Conservation (phyloP, 2,888 invertebrate species). For the Odiellus spinosus region DNA sequence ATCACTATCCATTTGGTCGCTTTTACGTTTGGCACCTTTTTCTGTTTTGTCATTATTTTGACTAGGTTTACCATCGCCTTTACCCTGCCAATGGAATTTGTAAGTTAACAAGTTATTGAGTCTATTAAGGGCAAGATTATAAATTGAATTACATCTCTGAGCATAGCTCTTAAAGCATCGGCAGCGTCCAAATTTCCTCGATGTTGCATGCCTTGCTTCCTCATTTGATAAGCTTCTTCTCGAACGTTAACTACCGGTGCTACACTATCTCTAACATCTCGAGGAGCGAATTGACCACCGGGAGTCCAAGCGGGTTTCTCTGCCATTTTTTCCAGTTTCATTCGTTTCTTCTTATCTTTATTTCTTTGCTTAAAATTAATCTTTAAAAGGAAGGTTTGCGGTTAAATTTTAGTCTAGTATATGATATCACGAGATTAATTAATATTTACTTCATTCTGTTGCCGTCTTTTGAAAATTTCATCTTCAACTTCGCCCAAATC, state of each 20-base stretch:
- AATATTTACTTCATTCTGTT: conserved; percentile 50
- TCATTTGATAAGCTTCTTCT: conserved; percentile 55
- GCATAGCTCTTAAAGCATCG: conserved; percentile 31
- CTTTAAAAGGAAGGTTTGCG: conserved; percentile 18
- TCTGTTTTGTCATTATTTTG: too few species aligned
- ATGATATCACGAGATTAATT: neutral
- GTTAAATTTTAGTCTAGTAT: neutral
- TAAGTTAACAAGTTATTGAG: too few species aligned
- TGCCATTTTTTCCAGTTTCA: conserved; percentile 26
- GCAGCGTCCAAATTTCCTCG: conserved; percentile 27
- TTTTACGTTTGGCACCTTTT: conserved; percentile 11
- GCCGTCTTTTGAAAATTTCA: conserved; percentile 85
- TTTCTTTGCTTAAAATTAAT: conserved; percentile 51
- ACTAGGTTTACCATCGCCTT: too few species aligned
- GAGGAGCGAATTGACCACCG: conserved; percentile 63
- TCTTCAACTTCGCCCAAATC: conserved; percentile 85
- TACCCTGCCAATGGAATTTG: too few species aligned
- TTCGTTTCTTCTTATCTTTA: conserved; percentile 42
- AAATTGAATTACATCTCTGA: too few species aligned
- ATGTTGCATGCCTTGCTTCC: conserved; percentile 33
- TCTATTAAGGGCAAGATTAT: too few species aligned
- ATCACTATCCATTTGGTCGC: conserved; percentile 30
- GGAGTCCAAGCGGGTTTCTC: conserved; percentile 46
- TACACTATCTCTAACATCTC: conserved; percentile 40
- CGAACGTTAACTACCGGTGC: conserved; percentile 48